phyloP scores from a whole-genome alignment of 1,140 invertebrate genomes.

The Chionoecetes opilio region DNA sequence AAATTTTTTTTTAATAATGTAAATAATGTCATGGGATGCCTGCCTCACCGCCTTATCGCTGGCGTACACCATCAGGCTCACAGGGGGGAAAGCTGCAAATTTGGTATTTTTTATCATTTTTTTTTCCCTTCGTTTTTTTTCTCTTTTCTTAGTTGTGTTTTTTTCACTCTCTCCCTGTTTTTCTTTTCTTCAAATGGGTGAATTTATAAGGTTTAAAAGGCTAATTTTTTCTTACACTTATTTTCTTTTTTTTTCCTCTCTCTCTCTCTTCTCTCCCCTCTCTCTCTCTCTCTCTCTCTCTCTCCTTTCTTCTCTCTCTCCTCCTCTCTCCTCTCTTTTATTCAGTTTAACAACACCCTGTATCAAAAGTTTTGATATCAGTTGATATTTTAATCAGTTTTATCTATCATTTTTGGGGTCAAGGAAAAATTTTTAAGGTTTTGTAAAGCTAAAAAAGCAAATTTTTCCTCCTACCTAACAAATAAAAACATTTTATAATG shows the following conservation, averaged over 20 bases:
- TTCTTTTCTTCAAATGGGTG: background rate
- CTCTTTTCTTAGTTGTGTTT: background rate
- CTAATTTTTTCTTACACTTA: background rate
- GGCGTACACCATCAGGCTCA: background rate
- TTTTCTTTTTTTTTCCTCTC: conserved; percentile 15
- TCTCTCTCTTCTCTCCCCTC: background rate
- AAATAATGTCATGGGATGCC: background rate
- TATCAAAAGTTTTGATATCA: background rate
- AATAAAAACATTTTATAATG: background rate
- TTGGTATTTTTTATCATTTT: background rate
- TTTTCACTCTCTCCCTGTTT: background rate
- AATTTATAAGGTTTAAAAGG: background rate
- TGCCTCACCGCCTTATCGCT: background rate
- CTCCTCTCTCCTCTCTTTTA: conserved; percentile 32
- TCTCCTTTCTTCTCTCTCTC: background rate
- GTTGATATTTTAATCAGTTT: background rate
- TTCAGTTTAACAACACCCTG: background rate
- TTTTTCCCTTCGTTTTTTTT: background rate
- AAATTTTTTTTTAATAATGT: background rate
- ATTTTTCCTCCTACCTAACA: background rate
- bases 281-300: background rate
- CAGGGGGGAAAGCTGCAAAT: background rate
- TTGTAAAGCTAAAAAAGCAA: background rate
- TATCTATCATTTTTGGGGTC: background rate
- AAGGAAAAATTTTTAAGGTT: background rate